These are phyloP conservation scores for Temnothorax nylanderi DNA, from an alignment of 1,140 invertebrate genomes.

Conservation along the genomic window DNA sequence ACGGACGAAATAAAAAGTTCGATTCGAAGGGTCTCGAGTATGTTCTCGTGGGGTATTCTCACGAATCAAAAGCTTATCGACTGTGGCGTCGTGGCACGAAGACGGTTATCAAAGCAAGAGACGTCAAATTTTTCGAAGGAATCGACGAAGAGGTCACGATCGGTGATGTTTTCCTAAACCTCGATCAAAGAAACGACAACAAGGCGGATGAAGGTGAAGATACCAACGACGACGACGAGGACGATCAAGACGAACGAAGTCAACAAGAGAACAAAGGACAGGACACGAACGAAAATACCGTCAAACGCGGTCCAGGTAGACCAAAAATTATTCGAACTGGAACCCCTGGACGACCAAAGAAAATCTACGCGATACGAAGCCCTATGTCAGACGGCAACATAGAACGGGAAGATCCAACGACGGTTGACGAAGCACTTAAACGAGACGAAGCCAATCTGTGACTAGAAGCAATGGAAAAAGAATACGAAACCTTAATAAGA, in stretches of 20 bases:
- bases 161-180: background rate
- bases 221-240: background rate
- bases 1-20: background rate
- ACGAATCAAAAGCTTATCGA: background rate
- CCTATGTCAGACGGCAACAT: background rate
- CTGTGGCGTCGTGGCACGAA: background rate
- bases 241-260: background rate
- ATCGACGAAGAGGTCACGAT: background rate
- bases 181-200: background rate
- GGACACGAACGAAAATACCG: background rate
- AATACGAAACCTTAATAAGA: background rate
- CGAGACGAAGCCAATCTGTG: background rate
- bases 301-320: background rate
- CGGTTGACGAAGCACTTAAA: background rate
- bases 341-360: background rate
- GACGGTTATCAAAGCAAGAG: background rate
- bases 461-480: conserved; percentile 2
- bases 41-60: background rate
- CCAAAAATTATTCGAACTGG: background rate
- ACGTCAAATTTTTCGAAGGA: background rate
- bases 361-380: background rate
- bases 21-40: background rate
- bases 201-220: background rate
- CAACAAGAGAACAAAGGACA: background rate
- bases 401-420: background rate